phyloP scores from a whole-genome alignment of 2,113 vertebrate species.

The Platichthys flesus region DNA sequence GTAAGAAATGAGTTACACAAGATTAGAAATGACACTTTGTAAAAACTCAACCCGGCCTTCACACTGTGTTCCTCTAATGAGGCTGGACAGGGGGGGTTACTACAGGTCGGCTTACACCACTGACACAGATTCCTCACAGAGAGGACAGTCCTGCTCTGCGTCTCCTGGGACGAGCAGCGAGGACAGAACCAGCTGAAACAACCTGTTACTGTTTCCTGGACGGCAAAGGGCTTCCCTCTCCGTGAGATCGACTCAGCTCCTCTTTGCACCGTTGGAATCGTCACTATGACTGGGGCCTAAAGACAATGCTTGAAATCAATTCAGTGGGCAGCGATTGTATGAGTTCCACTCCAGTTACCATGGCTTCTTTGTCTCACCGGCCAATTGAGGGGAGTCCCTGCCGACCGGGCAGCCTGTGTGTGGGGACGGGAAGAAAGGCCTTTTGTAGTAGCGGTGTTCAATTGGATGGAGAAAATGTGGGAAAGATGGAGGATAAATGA shows the following conservation, averaged over 20 bases:
- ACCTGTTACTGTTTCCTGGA: conserved; percentile 6
- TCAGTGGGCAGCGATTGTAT: conserved; percentile 50
- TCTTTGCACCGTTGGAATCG: conserved; percentile 12
- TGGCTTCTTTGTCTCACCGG: conserved; percentile 50
- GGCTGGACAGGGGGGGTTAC: conserved; percentile 48
- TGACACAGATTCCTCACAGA: conserved; percentile 64
- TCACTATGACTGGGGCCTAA: conserved; percentile 25
- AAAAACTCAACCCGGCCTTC: not conserved
- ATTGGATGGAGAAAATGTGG: conserved; percentile 35
- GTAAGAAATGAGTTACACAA: too few species aligned
- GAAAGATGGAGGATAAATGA: not conserved
- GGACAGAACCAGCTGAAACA: conserved; percentile 3
- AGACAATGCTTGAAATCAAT: conserved; percentile 49
- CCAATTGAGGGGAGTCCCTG: not conserved
- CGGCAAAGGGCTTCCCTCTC: not conserved
- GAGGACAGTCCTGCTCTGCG: conserved; percentile 38
- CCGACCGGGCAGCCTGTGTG: not conserved
- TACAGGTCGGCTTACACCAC: conserved; percentile 45
- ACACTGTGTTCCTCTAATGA: conserved; percentile 18
- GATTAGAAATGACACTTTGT: too few species aligned
- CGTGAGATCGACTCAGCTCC: not conserved
- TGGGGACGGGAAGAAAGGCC: conserved; percentile 56
- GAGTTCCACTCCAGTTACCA: conserved; percentile 75
- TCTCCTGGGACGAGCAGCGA: conserved; percentile 5
- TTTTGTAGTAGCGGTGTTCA: conserved; percentile 55